Evolutionary conservation across 2,888 invertebrate species (phyloP).

Genomic region (Brachylomia viminalis): DNA sequence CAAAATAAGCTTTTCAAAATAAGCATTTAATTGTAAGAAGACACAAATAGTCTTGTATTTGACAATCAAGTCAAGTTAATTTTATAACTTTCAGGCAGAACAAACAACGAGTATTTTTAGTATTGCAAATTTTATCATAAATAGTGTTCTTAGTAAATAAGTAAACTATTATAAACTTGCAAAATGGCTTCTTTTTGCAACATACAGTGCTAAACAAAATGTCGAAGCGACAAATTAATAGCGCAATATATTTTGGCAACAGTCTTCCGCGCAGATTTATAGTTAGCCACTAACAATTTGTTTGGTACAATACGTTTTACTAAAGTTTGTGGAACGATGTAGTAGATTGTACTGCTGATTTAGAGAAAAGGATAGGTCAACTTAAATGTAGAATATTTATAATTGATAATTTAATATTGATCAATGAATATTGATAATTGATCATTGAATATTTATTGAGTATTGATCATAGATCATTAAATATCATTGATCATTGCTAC

Average conservation of each 20-base stretch:
- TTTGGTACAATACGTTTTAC: constrained; percentile 40
- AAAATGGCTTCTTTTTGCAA: background rate
- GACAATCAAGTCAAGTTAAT: background rate
- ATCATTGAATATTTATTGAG: no score
- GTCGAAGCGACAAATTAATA: constrained; percentile 38
- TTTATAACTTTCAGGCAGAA: no score
- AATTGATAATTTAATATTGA: no score
- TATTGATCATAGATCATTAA: no score
- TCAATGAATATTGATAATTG: no score
- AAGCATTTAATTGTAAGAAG: background rate
- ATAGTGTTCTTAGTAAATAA: background rate
- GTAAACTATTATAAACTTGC: background rate
- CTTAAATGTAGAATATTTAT: background rate
- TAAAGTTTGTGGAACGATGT: constrained; percentile 16
- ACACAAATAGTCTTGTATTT: background rate
- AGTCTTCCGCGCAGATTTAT: constrained; percentile 47
- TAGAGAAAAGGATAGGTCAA: background rate
- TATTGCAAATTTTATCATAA: background rate
- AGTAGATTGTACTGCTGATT: constrained; percentile 21
- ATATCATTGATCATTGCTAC: background rate
- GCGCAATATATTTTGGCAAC: constrained; percentile 39
- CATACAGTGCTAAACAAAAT: constrained; percentile 29
- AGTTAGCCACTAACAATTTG: constrained; percentile 38
- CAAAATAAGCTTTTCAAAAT: background rate
- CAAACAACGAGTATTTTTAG: background rate